Evolutionary conservation across 1,140 invertebrate species (phyloP).

Genomic region (Andrena cerasifolii): DNA sequence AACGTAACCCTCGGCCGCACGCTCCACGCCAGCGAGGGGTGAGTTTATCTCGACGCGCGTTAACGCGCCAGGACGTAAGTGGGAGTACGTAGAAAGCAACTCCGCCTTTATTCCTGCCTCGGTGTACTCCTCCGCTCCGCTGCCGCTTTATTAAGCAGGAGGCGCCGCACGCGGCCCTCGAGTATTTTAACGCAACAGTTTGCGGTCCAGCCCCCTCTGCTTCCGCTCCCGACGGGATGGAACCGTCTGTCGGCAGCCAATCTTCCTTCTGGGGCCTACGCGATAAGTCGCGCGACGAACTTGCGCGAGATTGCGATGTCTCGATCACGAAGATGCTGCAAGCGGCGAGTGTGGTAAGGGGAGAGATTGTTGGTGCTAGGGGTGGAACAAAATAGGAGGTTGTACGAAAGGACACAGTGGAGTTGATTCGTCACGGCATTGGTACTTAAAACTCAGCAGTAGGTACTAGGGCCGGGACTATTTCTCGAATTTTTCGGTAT

Average conservation of each 20-base stretch:
- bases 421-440: no score
- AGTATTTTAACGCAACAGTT: conserved; percentile 80
- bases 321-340: background rate
- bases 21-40: conserved; percentile 66
- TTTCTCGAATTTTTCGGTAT: no score
- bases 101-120: conserved; percentile 45
- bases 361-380: no score
- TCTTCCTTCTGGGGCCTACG: conserved; percentile 43
- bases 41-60: conserved; percentile 71
- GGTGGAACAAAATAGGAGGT: no score
- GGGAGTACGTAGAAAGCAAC: conserved; percentile 68
- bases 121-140: background rate
- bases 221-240: conserved; percentile 16
- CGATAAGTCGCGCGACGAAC: conserved; percentile 14
- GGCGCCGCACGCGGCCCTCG: conserved; percentile 49
- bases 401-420: no score
- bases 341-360: no score
- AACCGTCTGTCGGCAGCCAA: conserved; percentile 33
- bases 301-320: conserved; percentile 15
- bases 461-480: no score
- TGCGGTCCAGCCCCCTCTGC: conserved; percentile 61
- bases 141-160: conserved; percentile 73
- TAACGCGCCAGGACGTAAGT: conserved; percentile 71
- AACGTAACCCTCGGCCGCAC: conserved; percentile 64
- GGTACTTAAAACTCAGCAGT: no score